These are phyloP conservation scores for Cheilosia variabilis DNA, from an alignment of 2,888 invertebrate genomes.

Conservation along the genomic window DNA sequence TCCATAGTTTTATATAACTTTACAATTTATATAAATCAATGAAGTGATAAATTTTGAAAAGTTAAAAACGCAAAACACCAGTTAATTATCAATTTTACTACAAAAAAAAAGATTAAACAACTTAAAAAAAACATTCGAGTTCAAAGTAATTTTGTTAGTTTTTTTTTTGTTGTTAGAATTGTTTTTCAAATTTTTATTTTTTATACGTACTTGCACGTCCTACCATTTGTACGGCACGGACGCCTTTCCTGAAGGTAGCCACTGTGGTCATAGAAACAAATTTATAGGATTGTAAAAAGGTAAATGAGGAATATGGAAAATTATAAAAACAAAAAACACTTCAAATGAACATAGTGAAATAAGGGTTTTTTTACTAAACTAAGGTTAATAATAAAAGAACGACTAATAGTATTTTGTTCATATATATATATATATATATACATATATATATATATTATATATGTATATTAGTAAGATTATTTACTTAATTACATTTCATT, in stretches of 20 bases:
- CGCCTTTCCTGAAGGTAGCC: slow-evolving; percentile 99
- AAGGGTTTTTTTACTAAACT: slow-evolving; percentile 59
- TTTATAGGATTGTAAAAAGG: slow-evolving; percentile 83
- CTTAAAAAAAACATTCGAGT: slow-evolving; percentile 76
- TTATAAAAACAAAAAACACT: slow-evolving; percentile 72
- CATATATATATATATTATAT: too few species aligned
- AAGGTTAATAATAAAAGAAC: slow-evolving; percentile 52
- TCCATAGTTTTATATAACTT: slow-evolving; percentile 53
- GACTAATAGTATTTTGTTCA: slow-evolving; percentile 23
- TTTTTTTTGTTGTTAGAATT: slow-evolving; percentile 40
- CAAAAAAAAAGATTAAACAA: slow-evolving; percentile 67
- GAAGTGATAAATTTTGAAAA: slow-evolving; percentile 55
- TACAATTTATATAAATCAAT: slow-evolving; percentile 65
- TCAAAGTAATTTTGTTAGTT: slow-evolving; percentile 77
- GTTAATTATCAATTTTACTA: slow-evolving; percentile 76
- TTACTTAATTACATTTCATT: slow-evolving; percentile 30
- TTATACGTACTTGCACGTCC: slow-evolving; percentile 98
- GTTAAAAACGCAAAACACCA: slow-evolving; percentile 66
- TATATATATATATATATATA: background rate
- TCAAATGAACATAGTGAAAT: slow-evolving; percentile 71
- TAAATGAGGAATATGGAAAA: slow-evolving; percentile 80
- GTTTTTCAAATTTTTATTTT: slow-evolving; percentile 53
- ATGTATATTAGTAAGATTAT: slow-evolving; percentile 32
- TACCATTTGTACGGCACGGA: slow-evolving; percentile 99
- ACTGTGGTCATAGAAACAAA: slow-evolving; percentile 88